Evolutionary conservation across 53 echinoderm and acorn worm species (phyloP).

Genomic region (Arbacia lixula): DNA sequence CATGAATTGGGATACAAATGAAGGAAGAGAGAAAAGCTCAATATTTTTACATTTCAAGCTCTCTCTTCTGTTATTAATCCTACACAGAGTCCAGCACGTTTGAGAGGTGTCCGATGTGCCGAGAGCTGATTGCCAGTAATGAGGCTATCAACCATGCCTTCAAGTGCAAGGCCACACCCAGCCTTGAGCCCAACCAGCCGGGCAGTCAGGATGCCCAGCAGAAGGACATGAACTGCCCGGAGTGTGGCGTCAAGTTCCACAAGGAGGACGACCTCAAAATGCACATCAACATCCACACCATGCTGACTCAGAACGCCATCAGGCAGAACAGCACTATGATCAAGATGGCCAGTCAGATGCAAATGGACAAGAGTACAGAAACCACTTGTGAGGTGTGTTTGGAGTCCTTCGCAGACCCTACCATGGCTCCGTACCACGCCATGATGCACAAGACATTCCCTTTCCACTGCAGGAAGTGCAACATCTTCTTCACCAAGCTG

Average conservation of each 20-base stretch:
- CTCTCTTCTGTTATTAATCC: too few species aligned
- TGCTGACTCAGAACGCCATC: conserved; percentile 30
- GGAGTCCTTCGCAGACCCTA: conserved; percentile 28
- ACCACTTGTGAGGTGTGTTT: conserved; percentile 4
- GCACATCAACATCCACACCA: conserved; percentile 19
- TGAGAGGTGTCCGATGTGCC: not conserved
- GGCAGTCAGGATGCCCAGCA: not conserved
- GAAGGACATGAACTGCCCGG: conserved; percentile 11
- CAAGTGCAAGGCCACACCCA: conserved; percentile 13
- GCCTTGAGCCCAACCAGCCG: not conserved
- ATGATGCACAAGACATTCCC: conserved; percentile 47
- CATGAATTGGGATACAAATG: too few species aligned
- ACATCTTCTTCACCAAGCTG: conserved; percentile 20
- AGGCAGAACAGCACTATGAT: conserved; percentile 12
- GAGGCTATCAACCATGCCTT: conserved; percentile 7
- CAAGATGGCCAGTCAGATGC: not conserved
- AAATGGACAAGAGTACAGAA: not conserved
- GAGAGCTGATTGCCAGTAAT: not conserved
- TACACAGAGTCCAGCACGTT: too few species aligned
- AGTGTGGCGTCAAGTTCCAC: conserved; percentile 29
- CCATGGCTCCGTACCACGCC: conserved; percentile 35
- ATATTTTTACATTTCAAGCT: too few species aligned
- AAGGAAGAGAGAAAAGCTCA: too few species aligned
- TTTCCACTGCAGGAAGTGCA: conserved; percentile 42
- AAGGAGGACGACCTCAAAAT: conserved; percentile 21